These are phyloP conservation scores for Amiota communis DNA, from an alignment of 2,888 invertebrate species.

Conservation along the genomic window DNA sequence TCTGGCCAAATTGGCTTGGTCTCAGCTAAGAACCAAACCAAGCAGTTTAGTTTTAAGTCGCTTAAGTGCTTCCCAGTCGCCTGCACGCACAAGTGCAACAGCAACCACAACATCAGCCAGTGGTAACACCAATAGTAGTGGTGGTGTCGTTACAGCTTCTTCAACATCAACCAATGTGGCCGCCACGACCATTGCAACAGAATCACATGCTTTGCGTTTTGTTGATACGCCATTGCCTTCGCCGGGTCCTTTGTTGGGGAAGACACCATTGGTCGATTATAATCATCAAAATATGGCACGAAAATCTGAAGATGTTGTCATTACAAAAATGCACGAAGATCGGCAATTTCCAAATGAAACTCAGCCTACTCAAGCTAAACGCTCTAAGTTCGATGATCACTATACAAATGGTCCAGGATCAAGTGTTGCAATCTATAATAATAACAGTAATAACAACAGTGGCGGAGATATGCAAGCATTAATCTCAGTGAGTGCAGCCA, in stretches of 20 bases:
- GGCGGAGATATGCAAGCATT: conserved; percentile 52
- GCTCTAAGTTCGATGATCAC: conserved; percentile 52
- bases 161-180: conserved; percentile 21
- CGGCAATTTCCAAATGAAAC: conserved; percentile 47
- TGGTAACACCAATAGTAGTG: neutral
- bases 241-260: conserved; percentile 87
- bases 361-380: conserved; percentile 50
- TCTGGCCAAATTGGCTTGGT: conserved; percentile 72
- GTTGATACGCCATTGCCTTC: conserved; percentile 82
- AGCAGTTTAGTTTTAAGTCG: conserved; percentile 76
- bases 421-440: conserved; percentile 7
- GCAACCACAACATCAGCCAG: conserved; percentile 41
- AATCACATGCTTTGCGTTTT: conserved; percentile 63
- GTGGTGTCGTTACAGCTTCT: conserved; percentile 20
- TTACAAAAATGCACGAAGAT: conserved; percentile 72
- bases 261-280: conserved; percentile 85
- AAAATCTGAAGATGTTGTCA: conserved; percentile 67
- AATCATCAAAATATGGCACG: conserved; percentile 63
- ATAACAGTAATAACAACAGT: conserved; percentile 40
- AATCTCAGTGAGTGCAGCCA: conserved; percentile 17
- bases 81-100: conserved; percentile 54
- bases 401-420: conserved; percentile 28
- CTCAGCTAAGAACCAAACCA: conserved; percentile 74
- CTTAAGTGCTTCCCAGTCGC: conserved; percentile 65
- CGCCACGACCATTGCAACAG: conserved; percentile 22